Evolutionary conservation across 2,797 vertebrate species (phyloP).

Genomic region (Atherinosoma microstoma): DNA sequence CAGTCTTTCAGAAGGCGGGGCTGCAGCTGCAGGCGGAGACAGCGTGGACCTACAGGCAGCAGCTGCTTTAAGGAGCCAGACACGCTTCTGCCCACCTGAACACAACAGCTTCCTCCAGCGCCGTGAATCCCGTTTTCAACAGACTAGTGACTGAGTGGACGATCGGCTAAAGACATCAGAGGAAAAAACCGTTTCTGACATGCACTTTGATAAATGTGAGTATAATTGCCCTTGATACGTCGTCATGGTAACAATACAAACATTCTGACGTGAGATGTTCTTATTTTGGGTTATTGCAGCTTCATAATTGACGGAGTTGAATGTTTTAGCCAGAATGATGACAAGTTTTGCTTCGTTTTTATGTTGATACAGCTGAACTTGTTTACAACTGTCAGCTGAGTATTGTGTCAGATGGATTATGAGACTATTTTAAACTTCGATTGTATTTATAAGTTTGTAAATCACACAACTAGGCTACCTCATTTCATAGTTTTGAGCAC

Average conservation of each 20-base stretch:
- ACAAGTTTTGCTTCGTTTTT: too few species aligned
- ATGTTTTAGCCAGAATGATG: background rate
- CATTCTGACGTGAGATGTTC: background rate
- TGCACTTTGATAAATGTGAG: slow-evolving; percentile 89
- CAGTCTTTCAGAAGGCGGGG: slow-evolving; percentile 34
- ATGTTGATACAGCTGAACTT: background rate
- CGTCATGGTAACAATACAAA: background rate
- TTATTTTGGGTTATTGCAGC: background rate
- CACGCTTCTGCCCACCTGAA: slow-evolving; percentile 4
- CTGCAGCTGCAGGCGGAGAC: slow-evolving; percentile 48
- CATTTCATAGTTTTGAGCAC: background rate
- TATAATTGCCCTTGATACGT: slow-evolving; percentile 33
- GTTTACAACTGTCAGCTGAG: too few species aligned
- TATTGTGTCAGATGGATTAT: background rate
- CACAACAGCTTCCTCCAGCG: slow-evolving; percentile 22
- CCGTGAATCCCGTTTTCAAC: slow-evolving; percentile 20
- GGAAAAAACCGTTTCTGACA: slow-evolving; percentile 82
- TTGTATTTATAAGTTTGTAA: background rate
- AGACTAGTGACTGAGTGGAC: slow-evolving; percentile 44
- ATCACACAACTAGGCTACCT: background rate
- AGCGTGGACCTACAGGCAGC: slow-evolving; percentile 53
- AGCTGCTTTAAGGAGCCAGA: slow-evolving; percentile 31
- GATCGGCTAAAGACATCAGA: slow-evolving; percentile 62
- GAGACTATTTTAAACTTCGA: background rate
- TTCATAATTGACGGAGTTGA: background rate